These are phyloP conservation scores for Caiman crocodilus DNA, from an alignment of 2,797 vertebrate species.

Conservation along the genomic window DNA sequence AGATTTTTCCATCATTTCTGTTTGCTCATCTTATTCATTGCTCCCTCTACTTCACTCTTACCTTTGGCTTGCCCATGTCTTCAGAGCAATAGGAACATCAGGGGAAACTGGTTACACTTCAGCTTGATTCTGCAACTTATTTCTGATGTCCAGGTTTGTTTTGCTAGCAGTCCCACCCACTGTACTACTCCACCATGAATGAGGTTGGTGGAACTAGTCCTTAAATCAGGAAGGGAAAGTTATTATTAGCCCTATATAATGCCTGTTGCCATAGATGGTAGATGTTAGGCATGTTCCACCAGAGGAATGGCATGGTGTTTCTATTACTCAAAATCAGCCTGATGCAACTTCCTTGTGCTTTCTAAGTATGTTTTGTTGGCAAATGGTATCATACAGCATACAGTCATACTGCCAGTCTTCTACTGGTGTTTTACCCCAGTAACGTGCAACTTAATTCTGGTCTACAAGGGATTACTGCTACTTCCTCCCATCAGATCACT, in stretches of 20 bases:
- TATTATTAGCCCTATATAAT: fast-evolving
- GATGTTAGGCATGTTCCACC: background rate
- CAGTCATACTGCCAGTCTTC: background rate
- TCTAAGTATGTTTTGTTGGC: background rate
- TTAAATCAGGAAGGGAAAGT: background rate
- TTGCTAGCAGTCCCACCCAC: too few species aligned
- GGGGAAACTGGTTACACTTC: too few species aligned
- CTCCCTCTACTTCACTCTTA: background rate
- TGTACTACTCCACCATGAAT: background rate
- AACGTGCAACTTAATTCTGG: background rate
- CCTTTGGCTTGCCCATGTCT: background rate
- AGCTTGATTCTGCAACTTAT: too few species aligned
- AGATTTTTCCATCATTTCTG: background rate
- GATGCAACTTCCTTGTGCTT: background rate
- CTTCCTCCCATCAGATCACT: background rate
- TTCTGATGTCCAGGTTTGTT: too few species aligned
- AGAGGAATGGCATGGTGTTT: background rate
- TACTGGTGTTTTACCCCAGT: background rate
- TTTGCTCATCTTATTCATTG: background rate
- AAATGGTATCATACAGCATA: background rate
- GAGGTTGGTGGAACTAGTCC: fast-evolving
- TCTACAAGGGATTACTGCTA: background rate
- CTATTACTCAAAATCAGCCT: background rate
- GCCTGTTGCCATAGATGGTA: background rate
- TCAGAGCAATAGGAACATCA: too few species aligned